Conservation (phyloP, 92 coral and sea anemone genomes). For the Heteractis magnifica region DNA sequence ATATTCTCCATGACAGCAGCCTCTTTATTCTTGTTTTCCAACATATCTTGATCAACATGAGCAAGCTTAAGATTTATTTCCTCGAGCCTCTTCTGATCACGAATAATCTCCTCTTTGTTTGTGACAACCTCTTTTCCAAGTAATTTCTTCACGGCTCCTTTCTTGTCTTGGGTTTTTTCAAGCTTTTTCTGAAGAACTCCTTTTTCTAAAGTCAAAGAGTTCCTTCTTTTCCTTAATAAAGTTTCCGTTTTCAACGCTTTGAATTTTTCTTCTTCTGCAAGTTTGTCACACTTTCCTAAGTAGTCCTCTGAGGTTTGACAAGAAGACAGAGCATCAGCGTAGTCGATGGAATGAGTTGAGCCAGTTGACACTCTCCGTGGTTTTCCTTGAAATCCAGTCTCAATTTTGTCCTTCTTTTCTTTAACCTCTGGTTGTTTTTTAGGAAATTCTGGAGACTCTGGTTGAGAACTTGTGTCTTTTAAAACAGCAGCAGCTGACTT, state of each 20-base stretch:
- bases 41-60: slow-evolving; percentile 66
- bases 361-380: slow-evolving; percentile 30
- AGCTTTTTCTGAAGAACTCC: slow-evolving; percentile 81
- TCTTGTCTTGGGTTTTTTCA: slow-evolving; percentile 64
- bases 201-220: slow-evolving; percentile 81
- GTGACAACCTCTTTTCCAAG: slow-evolving; percentile 69
- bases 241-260: slow-evolving; percentile 79
- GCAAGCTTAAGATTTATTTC: slow-evolving; percentile 69
- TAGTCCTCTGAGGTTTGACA: slow-evolving; percentile 49
- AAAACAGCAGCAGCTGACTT: slow-evolving; percentile 83
- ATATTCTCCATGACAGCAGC: slow-evolving; percentile 69
- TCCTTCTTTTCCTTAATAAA: slow-evolving; percentile 82
- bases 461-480: slow-evolving; percentile 54
- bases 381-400: slow-evolving; percentile 11
- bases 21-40: slow-evolving; percentile 62
- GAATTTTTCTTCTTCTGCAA: slow-evolving; percentile 84
- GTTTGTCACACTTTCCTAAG: slow-evolving; percentile 67
- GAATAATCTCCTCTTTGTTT: slow-evolving; percentile 41
- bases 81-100: slow-evolving; percentile 60
- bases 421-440: slow-evolving; percentile 26
- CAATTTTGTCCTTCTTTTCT: slow-evolving; percentile 19
- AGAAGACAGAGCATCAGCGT: slow-evolving; percentile 6
- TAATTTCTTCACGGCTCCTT: slow-evolving; percentile 70
- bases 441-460: slow-evolving; percentile 51
- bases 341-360: slow-evolving; percentile 8